Base-by-base conservation (phyloP, 2,888 invertebrate genomes). In the Drosophila subquinaria region DNA sequence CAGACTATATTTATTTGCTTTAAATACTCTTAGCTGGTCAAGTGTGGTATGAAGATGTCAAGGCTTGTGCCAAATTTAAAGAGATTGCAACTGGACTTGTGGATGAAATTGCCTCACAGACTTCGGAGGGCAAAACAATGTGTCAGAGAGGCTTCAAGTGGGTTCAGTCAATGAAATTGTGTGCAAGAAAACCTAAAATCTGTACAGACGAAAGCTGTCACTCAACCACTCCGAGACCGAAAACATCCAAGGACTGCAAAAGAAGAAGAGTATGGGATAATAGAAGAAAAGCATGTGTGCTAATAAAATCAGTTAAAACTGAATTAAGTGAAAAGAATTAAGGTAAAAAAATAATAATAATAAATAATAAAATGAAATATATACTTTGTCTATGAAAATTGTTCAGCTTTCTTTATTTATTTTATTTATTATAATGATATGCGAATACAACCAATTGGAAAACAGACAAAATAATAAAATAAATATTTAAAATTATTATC, bases 131-230 rank as follows among this genome's bases (percentile, higher is more conserved):
- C 2, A 23, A 10, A 13, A 13, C 43, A 45, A 10, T 3, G 3
- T 65, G 55, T 13, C n/a, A 2, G 11, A 6, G 10, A 11, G 40
- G 62, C 10, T 69, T 42, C 11, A 6, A 23, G 13, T 61, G 56
- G 9, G 0, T 50, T 8, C 17, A 35, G 6, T n/a, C 1, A n/a
- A 17, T n/a, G 27, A 15, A 45, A 1, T 1, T 30, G 0, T 67
- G 69, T 15, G 38, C 13, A 1, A 13, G 17, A 1, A 35, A 36
- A 36, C 23, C n/a, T 8, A 42, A 3, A 36, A 17, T 47, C 45
- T 47, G 51, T 20, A 3, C 15, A 0, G 10, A 52, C 13, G 2
- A 33, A n/a, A n/a, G 10, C 11, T 45, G 36, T 27, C 27, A 17
- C 2, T 10, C 13, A n/a, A 8, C 17, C 6, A 35, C 33, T 13